phyloP scores from a whole-genome alignment of 2,888 invertebrate species.

The Lycaena phlaeas region DNA sequence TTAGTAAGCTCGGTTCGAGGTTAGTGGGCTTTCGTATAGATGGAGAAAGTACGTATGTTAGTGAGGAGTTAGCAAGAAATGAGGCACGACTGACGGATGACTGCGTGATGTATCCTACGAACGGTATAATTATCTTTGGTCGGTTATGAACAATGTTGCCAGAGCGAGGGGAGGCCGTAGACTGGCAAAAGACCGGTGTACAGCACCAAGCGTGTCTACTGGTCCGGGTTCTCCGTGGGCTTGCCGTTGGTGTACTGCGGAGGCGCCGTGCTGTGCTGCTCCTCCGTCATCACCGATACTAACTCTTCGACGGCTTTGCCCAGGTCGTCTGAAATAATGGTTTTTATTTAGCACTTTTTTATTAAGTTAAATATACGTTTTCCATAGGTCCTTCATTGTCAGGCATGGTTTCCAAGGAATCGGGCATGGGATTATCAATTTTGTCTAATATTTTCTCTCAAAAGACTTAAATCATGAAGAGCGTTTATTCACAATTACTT shows the following conservation, averaged over 20 bases:
- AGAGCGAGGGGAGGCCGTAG: conserved; percentile 28
- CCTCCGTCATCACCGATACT: conserved; percentile 92
- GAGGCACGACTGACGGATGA: too few species aligned
- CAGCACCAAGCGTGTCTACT: conserved; percentile 24
- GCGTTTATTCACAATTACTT: too few species aligned
- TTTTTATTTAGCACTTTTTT: background rate
- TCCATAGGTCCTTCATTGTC: too few species aligned
- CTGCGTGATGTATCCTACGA: too few species aligned
- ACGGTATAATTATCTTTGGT: conserved; percentile 21
- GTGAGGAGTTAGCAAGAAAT: conserved; percentile 62
- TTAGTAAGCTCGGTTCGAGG: conserved; percentile 36
- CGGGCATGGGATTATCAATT: too few species aligned
- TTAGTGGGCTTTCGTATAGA: conserved; percentile 47
- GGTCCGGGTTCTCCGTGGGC: conserved; percentile 45
- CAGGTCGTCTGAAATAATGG: conserved; percentile 77
- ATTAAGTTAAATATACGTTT: too few species aligned
- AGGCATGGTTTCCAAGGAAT: too few species aligned
- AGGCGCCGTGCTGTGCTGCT: conserved; percentile 49
- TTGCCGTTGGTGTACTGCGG: conserved; percentile 67
- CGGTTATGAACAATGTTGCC: conserved; percentile 48
- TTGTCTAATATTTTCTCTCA: too few species aligned
- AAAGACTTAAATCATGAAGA: too few species aligned
- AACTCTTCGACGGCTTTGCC: conserved; percentile 90
- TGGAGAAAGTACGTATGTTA: conserved; percentile 48
- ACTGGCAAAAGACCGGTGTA: conserved; percentile 4